These are phyloP conservation scores for Lathamus discolor DNA, from an alignment of 2,113 vertebrate species.

Conservation along the genomic window DNA sequence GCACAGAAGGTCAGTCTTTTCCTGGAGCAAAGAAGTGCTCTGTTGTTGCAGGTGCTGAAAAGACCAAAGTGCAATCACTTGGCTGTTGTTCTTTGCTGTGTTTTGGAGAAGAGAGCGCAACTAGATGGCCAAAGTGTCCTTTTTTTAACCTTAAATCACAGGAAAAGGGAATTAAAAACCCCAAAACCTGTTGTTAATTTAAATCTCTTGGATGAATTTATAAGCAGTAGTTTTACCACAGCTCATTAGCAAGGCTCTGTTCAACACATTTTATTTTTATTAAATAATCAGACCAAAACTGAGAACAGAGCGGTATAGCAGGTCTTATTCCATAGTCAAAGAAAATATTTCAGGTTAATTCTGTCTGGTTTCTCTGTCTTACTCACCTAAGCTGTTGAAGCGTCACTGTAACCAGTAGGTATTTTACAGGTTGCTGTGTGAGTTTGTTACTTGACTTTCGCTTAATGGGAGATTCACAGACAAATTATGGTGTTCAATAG, in stretches of 20 bases:
- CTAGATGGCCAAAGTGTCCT: background rate
- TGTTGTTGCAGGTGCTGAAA: background rate
- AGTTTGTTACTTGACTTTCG: background rate
- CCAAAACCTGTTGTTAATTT: background rate
- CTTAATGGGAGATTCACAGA: background rate
- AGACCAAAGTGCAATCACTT: background rate
- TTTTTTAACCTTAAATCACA: background rate
- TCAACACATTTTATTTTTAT: constrained; percentile 36
- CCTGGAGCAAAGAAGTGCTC: background rate
- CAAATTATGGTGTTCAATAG: background rate
- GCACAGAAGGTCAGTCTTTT: background rate
- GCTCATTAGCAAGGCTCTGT: constrained; percentile 21
- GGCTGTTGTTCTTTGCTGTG: background rate
- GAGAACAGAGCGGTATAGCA: background rate
- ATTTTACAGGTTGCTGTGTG: background rate
- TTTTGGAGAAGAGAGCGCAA: background rate
- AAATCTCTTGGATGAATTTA: background rate
- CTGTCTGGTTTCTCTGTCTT: background rate
- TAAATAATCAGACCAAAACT: background rate
- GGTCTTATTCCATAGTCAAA: background rate
- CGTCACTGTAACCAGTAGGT: background rate
- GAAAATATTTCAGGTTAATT: background rate
- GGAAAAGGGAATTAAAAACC: background rate
- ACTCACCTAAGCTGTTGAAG: background rate
- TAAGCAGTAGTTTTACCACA: constrained; percentile 4